phyloP scores from a whole-genome alignment of 2,888 invertebrate genomes.

The Trissonchulus sp. region DNA sequence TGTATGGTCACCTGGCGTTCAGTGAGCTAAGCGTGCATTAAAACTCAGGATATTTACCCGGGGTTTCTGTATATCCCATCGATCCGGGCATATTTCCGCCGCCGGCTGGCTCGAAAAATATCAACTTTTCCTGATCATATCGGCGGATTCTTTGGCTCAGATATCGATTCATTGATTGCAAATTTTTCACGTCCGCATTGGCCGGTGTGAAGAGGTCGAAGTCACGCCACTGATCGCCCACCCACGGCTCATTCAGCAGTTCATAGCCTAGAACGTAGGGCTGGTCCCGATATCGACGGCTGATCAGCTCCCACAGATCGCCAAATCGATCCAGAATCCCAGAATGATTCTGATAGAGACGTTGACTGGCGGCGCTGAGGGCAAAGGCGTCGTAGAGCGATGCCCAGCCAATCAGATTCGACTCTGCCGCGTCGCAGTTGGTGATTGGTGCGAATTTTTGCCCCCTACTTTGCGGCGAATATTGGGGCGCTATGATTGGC shows the following conservation, averaged over 20 bases:
- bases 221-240: slow-evolving; percentile 6
- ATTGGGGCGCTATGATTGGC: slow-evolving; percentile 8
- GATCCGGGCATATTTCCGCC: not conserved
- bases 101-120: slow-evolving; percentile 12
- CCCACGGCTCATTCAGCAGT: slow-evolving; percentile 17
- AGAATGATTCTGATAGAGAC: not conserved
- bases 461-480: not conserved
- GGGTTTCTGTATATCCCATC: not conserved
- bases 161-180: not conserved
- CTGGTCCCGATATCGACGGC: not conserved
- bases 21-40: too few species aligned
- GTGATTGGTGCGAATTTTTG: not conserved
- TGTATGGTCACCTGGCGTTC: too few species aligned
- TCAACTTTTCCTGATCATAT: not conserved
- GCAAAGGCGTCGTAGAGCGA: not conserved
- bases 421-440: slow-evolving; percentile 9
- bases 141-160: not conserved
- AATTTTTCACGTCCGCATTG: not conserved
- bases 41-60: not conserved
- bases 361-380: slow-evolving; percentile 11
- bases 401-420: not conserved
- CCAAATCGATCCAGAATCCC: slow-evolving; percentile 23
- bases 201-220: not conserved
- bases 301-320: slow-evolving; percentile 10
- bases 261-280: slow-evolving; percentile 11